These are phyloP conservation scores for Anthopleura sola DNA, from an alignment of 64 coral and sea anemone genomes.

Conservation along the genomic window DNA sequence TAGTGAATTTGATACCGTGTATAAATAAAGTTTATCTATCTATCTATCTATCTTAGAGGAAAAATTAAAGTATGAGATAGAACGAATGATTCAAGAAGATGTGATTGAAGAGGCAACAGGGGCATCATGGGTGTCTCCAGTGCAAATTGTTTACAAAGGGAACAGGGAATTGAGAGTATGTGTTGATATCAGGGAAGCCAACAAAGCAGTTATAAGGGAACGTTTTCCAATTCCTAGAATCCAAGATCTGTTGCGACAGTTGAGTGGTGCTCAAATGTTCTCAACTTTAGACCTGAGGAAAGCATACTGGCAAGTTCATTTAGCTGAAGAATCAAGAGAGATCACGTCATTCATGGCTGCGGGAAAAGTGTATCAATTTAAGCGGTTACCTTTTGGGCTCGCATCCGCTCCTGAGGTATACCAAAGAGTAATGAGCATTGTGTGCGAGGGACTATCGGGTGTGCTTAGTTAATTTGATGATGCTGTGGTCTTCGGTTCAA, in stretches of 20 bases:
- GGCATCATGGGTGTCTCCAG: conserved; percentile 24
- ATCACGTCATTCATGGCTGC: conserved; percentile 52
- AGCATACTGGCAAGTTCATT: conserved; percentile 22
- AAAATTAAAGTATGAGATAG: conserved; percentile 24
- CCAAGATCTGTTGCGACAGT: conserved; percentile 34
- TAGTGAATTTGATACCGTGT: no score
- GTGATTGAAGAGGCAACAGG: conserved; percentile 23
- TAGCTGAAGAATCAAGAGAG: conserved; percentile 31
- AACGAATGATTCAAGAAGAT: conserved; percentile 28
- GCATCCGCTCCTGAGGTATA: conserved; percentile 37
- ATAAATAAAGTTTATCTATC: no score
- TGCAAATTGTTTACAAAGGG: conserved; percentile 37
- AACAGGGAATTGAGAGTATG: conserved; percentile 37
- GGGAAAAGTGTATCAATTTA: conserved; percentile 36
- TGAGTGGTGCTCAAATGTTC: conserved; percentile 16
- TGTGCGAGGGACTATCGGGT: conserved; percentile 1
- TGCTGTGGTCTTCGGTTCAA: conserved; percentile 21
- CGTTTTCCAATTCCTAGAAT: conserved; percentile 41
- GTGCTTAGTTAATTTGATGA: conserved; percentile 49
- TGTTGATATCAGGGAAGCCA: conserved; percentile 34
- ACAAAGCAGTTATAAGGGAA: conserved; percentile 38
- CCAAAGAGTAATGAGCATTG: conserved; percentile 35
- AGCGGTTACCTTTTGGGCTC: conserved; percentile 22
- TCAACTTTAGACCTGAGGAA: conserved; percentile 10
- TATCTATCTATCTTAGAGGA: no score